phyloP scores from a whole-genome alignment of 1,140 invertebrate genomes.

The Drosophila asahinai region DNA sequence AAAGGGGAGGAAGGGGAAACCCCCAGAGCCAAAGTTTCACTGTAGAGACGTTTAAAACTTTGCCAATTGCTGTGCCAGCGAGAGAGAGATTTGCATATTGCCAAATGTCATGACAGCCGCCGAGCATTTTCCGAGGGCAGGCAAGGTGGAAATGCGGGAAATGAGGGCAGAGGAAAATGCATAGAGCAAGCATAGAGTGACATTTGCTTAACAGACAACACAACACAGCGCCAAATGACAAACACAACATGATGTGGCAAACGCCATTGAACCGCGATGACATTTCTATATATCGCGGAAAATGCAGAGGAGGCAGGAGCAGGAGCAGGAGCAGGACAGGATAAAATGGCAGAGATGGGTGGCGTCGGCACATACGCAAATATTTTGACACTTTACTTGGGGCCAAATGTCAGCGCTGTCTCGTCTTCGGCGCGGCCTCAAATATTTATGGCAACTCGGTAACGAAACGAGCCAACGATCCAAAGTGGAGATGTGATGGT shows the following conservation, averaged over 20 bases:
- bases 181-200: slow-evolving; percentile 38
- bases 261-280: slow-evolving; percentile 78
- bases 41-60: slow-evolving; percentile 70
- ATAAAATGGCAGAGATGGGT: slow-evolving; percentile 30
- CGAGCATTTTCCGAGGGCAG: slow-evolving; percentile 13
- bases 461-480: slow-evolving; percentile 37
- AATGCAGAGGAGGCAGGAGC: slow-evolving; percentile 3
- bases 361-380: slow-evolving; percentile 52
- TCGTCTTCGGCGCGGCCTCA: slow-evolving; percentile 54
- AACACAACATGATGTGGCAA: slow-evolving; percentile 58
- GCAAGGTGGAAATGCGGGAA: slow-evolving; percentile 11
- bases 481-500: slow-evolving; percentile 22
- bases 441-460: slow-evolving; percentile 58
- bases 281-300: slow-evolving; percentile 58
- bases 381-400: slow-evolving; percentile 79
- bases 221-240: slow-evolving; percentile 59
- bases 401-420: slow-evolving; percentile 45
- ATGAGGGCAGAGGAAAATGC: slow-evolving; percentile 24
- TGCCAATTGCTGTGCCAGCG: slow-evolving; percentile 33
- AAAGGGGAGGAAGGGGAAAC: slow-evolving; percentile 8
- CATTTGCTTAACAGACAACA: slow-evolving; percentile 69
- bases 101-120: slow-evolving; percentile 63
- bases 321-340: slow-evolving; percentile 1
- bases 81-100: slow-evolving; percentile 71
- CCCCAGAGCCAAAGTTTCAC: slow-evolving; percentile 32